A percentile compares a stretch with the other conserved stretches of the same genome.
Conservation (phyloP, 1,140 invertebrate genomes). For the Sitobion miscanthi region DNA sequence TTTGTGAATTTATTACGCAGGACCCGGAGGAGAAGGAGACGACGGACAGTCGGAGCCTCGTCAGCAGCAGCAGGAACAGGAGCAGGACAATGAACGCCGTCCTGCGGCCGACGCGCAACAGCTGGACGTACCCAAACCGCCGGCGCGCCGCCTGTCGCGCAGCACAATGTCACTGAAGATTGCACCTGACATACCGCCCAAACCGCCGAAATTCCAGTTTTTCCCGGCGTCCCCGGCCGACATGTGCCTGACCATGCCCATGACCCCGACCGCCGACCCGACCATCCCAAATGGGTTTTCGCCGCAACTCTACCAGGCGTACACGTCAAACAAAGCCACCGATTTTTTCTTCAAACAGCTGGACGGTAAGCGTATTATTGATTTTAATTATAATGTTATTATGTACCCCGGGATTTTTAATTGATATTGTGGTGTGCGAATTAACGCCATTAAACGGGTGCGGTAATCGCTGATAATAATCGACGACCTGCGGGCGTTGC, state of each 20-base stretch:
- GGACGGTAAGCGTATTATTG: conserved; percentile 65
- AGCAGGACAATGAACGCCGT: not conserved
- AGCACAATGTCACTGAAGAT: conserved; percentile 52
- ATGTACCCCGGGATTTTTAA: too few species aligned
- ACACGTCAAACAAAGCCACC: conserved; percentile 69
- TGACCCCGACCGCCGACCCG: conserved; percentile 62
- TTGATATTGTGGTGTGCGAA: not conserved
- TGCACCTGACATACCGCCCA: not conserved
- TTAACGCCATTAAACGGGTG: not conserved
- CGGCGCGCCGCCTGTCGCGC: conserved; percentile 27
- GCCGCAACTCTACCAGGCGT: conserved; percentile 67
- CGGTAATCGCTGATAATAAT: not conserved
- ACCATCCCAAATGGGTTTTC: conserved; percentile 62
- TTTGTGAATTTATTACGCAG: not conserved
- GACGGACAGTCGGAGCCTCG: not conserved
- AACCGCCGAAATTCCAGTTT: conserved; percentile 55
- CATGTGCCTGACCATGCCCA: conserved; percentile 36
- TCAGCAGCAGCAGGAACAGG: not conserved
- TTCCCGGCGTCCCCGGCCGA: conserved; percentile 33
- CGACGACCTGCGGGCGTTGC: not conserved
- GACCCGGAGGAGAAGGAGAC: not conserved
- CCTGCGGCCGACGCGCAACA: not conserved
- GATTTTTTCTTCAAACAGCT: conserved; percentile 79
- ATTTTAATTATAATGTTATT: not conserved
- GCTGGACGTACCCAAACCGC: conserved; percentile 45